phyloP scores from a whole-genome alignment of 2,888 invertebrate species.

The Autographa pulchrina region DNA sequence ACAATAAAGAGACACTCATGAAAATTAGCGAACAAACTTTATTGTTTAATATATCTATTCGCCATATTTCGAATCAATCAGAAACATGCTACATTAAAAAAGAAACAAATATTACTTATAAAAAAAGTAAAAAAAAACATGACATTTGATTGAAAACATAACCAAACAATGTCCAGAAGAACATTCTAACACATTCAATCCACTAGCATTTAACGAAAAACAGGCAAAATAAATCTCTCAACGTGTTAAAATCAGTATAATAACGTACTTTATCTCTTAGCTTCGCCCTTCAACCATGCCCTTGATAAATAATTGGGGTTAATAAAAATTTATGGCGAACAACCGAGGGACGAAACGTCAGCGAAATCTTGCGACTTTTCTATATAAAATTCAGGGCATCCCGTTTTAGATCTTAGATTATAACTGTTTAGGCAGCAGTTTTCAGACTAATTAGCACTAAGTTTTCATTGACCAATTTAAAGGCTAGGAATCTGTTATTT shows the following conservation, averaged over 20 bases:
- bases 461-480: not conserved
- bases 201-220: not conserved
- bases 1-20: too few relatives aligned
- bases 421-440: constrained; percentile 6
- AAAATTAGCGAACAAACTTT: too few relatives aligned
- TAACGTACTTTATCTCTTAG: constrained; percentile 12
- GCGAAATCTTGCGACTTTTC: constrained; percentile 41
- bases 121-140: too few relatives aligned
- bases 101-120: too few relatives aligned
- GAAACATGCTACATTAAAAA: too few relatives aligned
- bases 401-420: constrained; percentile 3
- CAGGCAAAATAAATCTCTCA: not conserved
- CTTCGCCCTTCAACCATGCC: constrained; percentile 20
- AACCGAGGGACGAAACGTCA: constrained; percentile 40
- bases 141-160: too few relatives aligned
- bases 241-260: constrained; percentile 11
- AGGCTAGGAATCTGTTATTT: not conserved
- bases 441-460: not conserved
- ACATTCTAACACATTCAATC: not conserved
- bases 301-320: constrained; percentile 44
- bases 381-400: constrained; percentile 41
- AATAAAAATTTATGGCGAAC: constrained; percentile 55
- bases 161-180: too few relatives aligned
- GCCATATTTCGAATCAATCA: too few relatives aligned
- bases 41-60: too few relatives aligned